Evolutionary conservation across 2,888 invertebrate genomes (phyloP).

Genomic region (Spialia ferax): DNA sequence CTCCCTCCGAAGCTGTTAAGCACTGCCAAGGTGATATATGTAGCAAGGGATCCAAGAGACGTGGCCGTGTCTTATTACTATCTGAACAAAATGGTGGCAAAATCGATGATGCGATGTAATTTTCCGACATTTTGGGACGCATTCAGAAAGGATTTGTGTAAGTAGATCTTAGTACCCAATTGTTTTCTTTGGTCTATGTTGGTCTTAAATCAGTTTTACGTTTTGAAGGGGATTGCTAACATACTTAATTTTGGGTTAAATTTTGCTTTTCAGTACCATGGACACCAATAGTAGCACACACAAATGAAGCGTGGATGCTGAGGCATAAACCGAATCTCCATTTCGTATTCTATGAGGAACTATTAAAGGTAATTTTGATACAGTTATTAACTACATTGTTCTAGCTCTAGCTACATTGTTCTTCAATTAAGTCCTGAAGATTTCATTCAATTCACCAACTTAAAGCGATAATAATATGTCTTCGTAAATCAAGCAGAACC

Average conservation of each 20-base stretch:
- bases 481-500: no score
- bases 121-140: slow-evolving; percentile 87
- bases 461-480: no score
- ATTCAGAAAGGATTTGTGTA: slow-evolving; percentile 87
- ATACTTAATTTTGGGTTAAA: no score
- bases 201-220: no score
- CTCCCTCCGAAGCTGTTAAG: slow-evolving; percentile 81
- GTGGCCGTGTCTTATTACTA: slow-evolving; percentile 90
- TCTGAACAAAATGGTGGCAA: slow-evolving; percentile 86
- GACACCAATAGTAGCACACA: slow-evolving; percentile 73
- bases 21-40: slow-evolving; percentile 88
- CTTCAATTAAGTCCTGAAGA: no score
- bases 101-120: slow-evolving; percentile 79
- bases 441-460: no score
- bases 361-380: slow-evolving; percentile 64
- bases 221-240: no score
- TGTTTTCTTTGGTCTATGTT: no score
- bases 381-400: neutral
- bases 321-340: slow-evolving; percentile 73
- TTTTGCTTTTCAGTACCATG: slow-evolving; percentile 66
- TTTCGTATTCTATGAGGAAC: slow-evolving; percentile 77
- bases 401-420: no score
- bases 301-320: slow-evolving; percentile 73
- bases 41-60: slow-evolving; percentile 91
- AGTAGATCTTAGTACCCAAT: slow-evolving; percentile 51